Percentiles rank a stretch among this genome's conserved stretches.
Conservation (phyloP, 2,888 invertebrate genomes). For the Chirona hameri region DNA sequence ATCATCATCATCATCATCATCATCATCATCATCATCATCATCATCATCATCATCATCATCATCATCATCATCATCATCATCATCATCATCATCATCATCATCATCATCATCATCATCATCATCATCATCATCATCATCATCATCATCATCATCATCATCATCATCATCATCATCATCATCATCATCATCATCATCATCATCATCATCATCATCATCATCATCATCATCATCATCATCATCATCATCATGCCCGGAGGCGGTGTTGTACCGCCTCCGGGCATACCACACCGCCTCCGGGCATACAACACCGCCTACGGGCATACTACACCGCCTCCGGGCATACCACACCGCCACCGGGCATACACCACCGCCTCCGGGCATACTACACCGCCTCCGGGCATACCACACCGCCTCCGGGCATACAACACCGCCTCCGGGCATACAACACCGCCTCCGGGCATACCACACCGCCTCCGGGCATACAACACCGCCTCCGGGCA, state of each 20-base stretch:
- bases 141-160: conserved; percentile 22
- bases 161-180: conserved; percentile 22
- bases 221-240: conserved; percentile 22
- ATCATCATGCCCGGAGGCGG: not conserved
- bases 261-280: too few species aligned
- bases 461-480: too few species aligned
- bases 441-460: too few species aligned
- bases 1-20: conserved; percentile 22
- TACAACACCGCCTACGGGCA: too few species aligned
- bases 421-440: too few species aligned
- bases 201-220: conserved; percentile 22
- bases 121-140: conserved; percentile 22
- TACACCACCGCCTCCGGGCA: too few species aligned
- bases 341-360: too few species aligned
- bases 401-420: too few species aligned
- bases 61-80: conserved; percentile 22
- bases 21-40: conserved; percentile 22
- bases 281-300: too few species aligned
- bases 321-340: too few species aligned
- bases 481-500: too few species aligned
- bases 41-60: conserved; percentile 22
- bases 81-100: conserved; percentile 22
- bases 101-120: conserved; percentile 22
- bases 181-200: conserved; percentile 22
- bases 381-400: too few species aligned